These are phyloP conservation scores for Ceratina japonica DNA, from an alignment of 1,140 invertebrate genomes.

Conservation along the genomic window DNA sequence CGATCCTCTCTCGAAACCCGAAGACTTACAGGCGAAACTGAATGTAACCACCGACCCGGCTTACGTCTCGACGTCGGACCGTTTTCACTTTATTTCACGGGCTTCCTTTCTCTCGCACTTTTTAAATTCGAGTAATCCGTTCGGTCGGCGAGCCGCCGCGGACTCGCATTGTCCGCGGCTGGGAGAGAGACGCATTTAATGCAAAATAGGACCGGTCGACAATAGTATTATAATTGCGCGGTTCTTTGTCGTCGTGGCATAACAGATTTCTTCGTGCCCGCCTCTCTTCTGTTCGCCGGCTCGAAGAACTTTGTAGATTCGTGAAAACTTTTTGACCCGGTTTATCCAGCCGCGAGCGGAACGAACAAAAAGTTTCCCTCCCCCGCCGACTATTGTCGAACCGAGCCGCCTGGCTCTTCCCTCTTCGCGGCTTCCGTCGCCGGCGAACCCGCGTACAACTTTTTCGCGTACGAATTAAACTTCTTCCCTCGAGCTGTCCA, in stretches of 20 bases:
- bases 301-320: constrained; percentile 23
- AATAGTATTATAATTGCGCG: constrained; percentile 45
- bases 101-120: constrained; percentile 12
- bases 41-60: background rate
- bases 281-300: constrained; percentile 34
- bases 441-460: background rate
- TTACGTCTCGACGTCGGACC: background rate
- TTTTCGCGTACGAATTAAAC: background rate
- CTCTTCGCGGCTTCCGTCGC: background rate
- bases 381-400: background rate
- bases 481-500: background rate
- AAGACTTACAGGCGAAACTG: background rate
- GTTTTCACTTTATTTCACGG: background rate
- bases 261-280: constrained; percentile 43
- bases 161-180: constrained; percentile 18
- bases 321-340: constrained; percentile 43
- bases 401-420: background rate
- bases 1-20: constrained; percentile 16
- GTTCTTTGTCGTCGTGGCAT: constrained; percentile 36
- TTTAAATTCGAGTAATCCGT: background rate
- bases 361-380: constrained; percentile 11
- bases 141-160: too few species aligned
- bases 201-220: constrained; percentile 40
- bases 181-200: constrained; percentile 25
- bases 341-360: background rate